Percentiles rank a stretch among this genome's conserved stretches.
These are phyloP conservation scores for Tenrec ecaudatus DNA, from an alignment of 2,113 vertebrate genomes.

Conservation along the genomic window DNA sequence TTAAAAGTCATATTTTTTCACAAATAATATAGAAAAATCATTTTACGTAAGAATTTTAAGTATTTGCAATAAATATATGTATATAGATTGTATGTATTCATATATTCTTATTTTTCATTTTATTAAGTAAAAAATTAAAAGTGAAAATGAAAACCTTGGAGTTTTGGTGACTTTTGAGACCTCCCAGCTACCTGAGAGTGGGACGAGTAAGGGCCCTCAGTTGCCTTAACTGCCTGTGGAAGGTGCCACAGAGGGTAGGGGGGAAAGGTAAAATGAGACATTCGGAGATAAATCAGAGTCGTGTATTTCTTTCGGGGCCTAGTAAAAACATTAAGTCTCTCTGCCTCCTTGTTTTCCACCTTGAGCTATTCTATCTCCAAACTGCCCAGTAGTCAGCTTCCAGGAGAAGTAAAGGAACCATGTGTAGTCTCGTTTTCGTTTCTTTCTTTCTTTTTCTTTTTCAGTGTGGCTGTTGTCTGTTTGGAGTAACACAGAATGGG, in stretches of 20 bases:
- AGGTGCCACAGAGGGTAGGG: background rate
- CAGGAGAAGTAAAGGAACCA: background rate
- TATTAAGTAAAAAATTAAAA: slow-evolving; percentile 88
- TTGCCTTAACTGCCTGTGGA: slow-evolving; percentile 12
- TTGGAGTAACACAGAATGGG: slow-evolving; percentile 37
- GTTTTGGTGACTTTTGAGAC: slow-evolving; percentile 82
- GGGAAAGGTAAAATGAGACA: background rate
- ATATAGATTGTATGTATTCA: slow-evolving; percentile 90
- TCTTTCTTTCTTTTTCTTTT: background rate
- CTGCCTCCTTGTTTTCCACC: background rate
- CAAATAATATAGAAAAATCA: slow-evolving; percentile 89
- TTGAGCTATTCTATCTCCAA: slow-evolving; percentile 35
- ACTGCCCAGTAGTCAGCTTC: background rate
- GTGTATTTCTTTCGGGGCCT: background rate
- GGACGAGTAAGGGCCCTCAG: background rate
- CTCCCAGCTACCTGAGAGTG: slow-evolving; percentile 28
- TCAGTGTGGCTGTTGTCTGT: background rate
- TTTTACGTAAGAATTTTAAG: slow-evolving; percentile 91
- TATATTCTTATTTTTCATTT: slow-evolving; percentile 92
- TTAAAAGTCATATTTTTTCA: slow-evolving; percentile 92
- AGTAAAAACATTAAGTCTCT: slow-evolving; percentile 9
- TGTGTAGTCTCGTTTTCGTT: background rate
- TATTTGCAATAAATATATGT: slow-evolving; percentile 89
- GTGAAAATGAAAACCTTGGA: slow-evolving; percentile 86
- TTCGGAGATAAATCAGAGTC: background rate